These are phyloP conservation scores for Asarcornis scutulata DNA, from an alignment of 2,113 vertebrate genomes.

Conservation along the genomic window DNA sequence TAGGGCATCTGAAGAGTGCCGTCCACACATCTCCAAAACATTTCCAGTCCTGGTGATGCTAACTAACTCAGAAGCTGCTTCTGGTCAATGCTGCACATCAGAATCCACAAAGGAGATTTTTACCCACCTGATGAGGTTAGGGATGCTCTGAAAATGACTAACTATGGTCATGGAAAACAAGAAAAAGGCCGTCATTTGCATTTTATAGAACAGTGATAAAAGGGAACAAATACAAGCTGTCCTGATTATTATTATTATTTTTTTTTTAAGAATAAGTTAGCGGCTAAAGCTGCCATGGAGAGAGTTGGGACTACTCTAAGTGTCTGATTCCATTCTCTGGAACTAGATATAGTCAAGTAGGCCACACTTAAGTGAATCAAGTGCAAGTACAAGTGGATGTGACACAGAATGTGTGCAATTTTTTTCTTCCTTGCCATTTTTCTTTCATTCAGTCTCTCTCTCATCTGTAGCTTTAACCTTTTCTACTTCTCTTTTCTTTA, in stretches of 20 bases:
- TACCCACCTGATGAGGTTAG: background rate
- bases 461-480: background rate
- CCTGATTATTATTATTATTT: background rate
- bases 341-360: background rate
- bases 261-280: background rate
- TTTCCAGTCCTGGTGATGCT: background rate
- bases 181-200: fast-evolving
- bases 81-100: background rate
- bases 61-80: background rate
- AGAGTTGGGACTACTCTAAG: background rate
- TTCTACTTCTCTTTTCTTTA: background rate
- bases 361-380: background rate
- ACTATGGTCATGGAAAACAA: background rate
- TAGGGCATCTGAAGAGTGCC: background rate
- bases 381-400: background rate
- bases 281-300: background rate
- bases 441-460: background rate
- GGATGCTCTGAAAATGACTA: background rate
- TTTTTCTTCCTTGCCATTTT: background rate
- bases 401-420: background rate
- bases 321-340: background rate
- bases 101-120: background rate
- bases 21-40: background rate
- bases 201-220: background rate
- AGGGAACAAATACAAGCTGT: background rate